These are phyloP conservation scores for Mormyrus hasselquistii DNA, from an alignment of 2,797 vertebrate genomes.

Conservation along the genomic window DNA sequence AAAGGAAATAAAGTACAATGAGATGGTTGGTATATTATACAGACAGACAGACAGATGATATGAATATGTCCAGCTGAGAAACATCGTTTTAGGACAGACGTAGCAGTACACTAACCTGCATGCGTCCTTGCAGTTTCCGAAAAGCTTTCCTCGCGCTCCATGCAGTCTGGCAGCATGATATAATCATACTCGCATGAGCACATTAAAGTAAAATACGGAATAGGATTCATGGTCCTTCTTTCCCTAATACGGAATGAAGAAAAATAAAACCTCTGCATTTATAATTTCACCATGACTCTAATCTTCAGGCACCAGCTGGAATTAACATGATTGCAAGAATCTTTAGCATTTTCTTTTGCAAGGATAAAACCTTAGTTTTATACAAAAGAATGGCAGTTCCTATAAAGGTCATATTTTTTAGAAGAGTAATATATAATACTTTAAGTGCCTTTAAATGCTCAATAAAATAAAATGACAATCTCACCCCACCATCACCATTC, in stretches of 20 bases:
- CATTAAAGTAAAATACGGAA: slow-evolving; percentile 15
- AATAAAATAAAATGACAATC: neutral
- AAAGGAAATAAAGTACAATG: slow-evolving; percentile 21
- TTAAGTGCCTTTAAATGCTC: neutral
- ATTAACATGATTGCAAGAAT: neutral
- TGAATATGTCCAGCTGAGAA: neutral
- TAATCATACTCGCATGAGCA: slow-evolving; percentile 30
- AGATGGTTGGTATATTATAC: neutral
- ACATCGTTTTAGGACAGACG: neutral
- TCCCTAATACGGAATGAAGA: neutral
- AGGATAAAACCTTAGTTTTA: neutral
- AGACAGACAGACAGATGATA: slow-evolving; percentile 19
- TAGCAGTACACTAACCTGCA: neutral
- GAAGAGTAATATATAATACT: neutral
- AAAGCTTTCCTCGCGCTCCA: slow-evolving; percentile 18
- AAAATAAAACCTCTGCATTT: neutral
- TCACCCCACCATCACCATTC: neutral
- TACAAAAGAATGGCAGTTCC: neutral
- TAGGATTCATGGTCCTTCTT: neutral
- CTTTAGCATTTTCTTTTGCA: neutral
- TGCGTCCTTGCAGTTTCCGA: slow-evolving; percentile 24
- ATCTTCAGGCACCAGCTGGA: neutral
- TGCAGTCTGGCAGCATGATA: neutral
- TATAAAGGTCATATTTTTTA: neutral
- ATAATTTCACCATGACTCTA: neutral